Conservation (phyloP, 2,888 invertebrate genomes). For the Trachelus troglodyta region DNA sequence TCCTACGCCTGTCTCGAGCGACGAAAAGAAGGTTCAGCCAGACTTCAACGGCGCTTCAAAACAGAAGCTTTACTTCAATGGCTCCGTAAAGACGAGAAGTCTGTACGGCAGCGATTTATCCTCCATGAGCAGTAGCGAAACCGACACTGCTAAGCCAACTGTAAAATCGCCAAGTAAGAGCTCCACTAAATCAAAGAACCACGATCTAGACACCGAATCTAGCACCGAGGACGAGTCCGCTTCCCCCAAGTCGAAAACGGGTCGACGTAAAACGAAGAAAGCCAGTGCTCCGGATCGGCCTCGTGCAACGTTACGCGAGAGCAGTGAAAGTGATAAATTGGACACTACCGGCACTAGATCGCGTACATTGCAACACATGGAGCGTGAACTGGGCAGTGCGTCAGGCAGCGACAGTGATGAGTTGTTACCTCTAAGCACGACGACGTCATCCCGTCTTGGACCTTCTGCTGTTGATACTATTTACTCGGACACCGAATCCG, state of each 20-base stretch:
- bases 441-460: slow-evolving; percentile 45
- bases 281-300: slow-evolving; percentile 65
- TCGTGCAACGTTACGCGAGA: slow-evolving; percentile 62
- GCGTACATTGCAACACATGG: slow-evolving; percentile 77
- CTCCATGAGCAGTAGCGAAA: slow-evolving; percentile 69
- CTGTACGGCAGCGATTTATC: slow-evolving; percentile 74
- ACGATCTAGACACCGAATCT: slow-evolving; percentile 67
- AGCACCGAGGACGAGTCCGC: slow-evolving; percentile 69
- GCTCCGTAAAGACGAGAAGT: slow-evolving; percentile 73
- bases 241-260: slow-evolving; percentile 20
- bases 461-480: slow-evolving; percentile 76
- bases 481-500: slow-evolving; percentile 85
- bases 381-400: slow-evolving; percentile 78
- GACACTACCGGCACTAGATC: slow-evolving; percentile 62
- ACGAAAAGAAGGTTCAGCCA: slow-evolving; percentile 72
- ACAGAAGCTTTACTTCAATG: slow-evolving; percentile 82
- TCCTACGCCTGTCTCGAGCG: slow-evolving; percentile 68
- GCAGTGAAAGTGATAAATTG: slow-evolving; percentile 56
- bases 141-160: slow-evolving; percentile 53
- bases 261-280: slow-evolving; percentile 53
- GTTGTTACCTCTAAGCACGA: slow-evolving; percentile 72
- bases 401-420: slow-evolving; percentile 85
- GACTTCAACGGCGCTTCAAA: slow-evolving; percentile 77
- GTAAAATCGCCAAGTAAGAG: slow-evolving; percentile 34
- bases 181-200: slow-evolving; percentile 34